Evolutionary conservation across 2,888 invertebrate genomes (phyloP).

Genomic region (Diaperis boleti): DNA sequence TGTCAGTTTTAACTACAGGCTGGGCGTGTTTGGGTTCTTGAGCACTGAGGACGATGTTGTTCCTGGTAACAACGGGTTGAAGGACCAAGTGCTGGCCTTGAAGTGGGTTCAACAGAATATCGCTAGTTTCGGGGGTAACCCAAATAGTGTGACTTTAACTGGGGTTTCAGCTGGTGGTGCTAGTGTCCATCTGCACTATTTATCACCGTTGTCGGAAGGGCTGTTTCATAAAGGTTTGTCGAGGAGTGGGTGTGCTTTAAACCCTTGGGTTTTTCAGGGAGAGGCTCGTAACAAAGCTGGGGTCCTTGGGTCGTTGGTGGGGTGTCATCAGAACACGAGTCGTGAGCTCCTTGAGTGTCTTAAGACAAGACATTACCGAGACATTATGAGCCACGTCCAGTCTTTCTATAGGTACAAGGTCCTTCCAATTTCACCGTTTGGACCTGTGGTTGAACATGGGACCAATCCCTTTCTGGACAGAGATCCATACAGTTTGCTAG

Average conservation of each 20-base stretch:
- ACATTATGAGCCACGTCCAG: constrained; percentile 45
- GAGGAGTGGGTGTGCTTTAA: constrained; percentile 57
- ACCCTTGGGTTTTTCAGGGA: constrained; percentile 54
- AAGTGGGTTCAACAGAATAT: constrained; percentile 77
- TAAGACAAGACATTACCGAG: constrained; percentile 50
- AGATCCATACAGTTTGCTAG: constrained; percentile 56
- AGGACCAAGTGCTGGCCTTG: constrained; percentile 77
- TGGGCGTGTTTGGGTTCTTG: constrained; percentile 77
- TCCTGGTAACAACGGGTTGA: constrained; percentile 77
- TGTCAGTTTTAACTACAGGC: constrained; percentile 75
- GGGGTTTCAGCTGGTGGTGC: constrained; percentile 79
- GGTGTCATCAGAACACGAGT: constrained; percentile 53
- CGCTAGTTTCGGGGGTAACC: constrained; percentile 75
- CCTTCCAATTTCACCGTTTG: constrained; percentile 53
- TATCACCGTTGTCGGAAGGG: constrained; percentile 70
- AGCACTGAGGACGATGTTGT: constrained; percentile 76
- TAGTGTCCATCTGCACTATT: constrained; percentile 77
- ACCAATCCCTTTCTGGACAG: constrained; percentile 55
- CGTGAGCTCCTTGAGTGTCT: constrained; percentile 55
- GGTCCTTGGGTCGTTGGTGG: constrained; percentile 51
- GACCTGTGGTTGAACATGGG: constrained; percentile 54
- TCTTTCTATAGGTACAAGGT: constrained; percentile 31
- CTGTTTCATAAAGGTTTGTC: constrained; percentile 59
- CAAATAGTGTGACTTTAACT: constrained; percentile 72
- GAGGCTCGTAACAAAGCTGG: constrained; percentile 51